Base-by-base conservation (phyloP, 2,888 invertebrate genomes). In the Drosophila pseudotalamancana region DNA sequence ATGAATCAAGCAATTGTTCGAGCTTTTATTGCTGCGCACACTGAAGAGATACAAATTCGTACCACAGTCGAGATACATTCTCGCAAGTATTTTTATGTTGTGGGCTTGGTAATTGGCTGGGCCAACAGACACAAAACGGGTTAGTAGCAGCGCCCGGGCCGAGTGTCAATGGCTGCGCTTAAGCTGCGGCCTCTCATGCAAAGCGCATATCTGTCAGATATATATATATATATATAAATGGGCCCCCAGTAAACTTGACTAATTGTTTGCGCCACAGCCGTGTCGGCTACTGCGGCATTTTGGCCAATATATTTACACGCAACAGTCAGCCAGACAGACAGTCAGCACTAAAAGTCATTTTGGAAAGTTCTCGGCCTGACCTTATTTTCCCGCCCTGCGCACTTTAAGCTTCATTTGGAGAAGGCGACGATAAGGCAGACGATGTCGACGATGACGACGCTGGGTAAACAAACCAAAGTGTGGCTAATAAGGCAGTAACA, bases 41-140 rank as follows among this genome's bases (percentile, higher is more conserved):
- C n/a, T n/a, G 50, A 63, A 18, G 23, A 57, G 62, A 73, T 61
- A 62, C 55, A 48, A 57, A 70, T 63, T 56, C 63, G 55, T 51
- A 51, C 63, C 51, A 43, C 51, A 35, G 21, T 55, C 53, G 23
- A 57, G 56, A 71, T 42, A 60, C 32, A 63, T 69, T 64, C 69
- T 69, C 21, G 51, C 51, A 48, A 55, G 54, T 59, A 68, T 39
- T 50, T 72, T 54, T 43, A 76, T 79, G 74, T 66, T 78, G 66
- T 77, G 77, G 68, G 77, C 79, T 81, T 76, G 78, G 78, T 83
- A 83, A 84, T 84, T 84, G 84, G 70, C 81, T 71, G 75, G 72
- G 59, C 72, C 59, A 68, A 68, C 54, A 66, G 62, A 3, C 40
- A 14, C 64, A 72, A 68, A 72, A 72, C 72, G 68, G 68, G 72